Evolutionary conservation across 2,113 vertebrate species (phyloP), one percentile per base, ranked within the genome.

Genomic region (Albula goreensis): DNA sequence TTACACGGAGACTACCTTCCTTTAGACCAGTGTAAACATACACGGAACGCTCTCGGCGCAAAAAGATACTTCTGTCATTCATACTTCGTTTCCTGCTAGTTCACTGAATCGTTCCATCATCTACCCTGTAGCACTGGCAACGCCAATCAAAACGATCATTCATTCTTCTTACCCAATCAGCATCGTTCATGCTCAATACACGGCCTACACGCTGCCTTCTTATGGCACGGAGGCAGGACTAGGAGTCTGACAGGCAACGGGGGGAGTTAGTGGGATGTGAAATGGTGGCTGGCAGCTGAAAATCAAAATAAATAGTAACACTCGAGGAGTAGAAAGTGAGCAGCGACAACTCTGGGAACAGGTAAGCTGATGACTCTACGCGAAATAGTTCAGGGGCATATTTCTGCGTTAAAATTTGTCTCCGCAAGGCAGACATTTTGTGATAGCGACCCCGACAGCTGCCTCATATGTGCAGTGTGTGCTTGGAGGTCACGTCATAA

Each of bases 321-420:
- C n/a, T 41, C 51, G 12, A 6, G 1, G 57, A 3, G 31, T 50
- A 56, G 85, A 66, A 82, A 86, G 81, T 83, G 85, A 82, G 49
- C 17, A 49, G 41, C 2, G 4, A 49, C 52, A 56, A 13, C 5
- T 50, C 50, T 53, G 41, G 63, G 63, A 9, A n/a, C 31, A 83
- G 85, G 85, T 86, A 83, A 83, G 70, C 48, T 49, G 25, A n/a
- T 22, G 17, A 56, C 31, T 41, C 31, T 41, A 41, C 1, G 17
- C 25, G 19, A 8, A 17, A 0, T 41, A 25, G 9, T 74, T 86
- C 9, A 48, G 4, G 25, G 41, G 3, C 41, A 19, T 49, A 49
- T 82, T 19, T 52, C n/a, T 31, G 60, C 9, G 9, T 41, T 51
- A 50, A 82, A 25, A 82, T 82, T 12, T 9, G 11, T 49, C 51